phyloP scores from a whole-genome alignment of 2,113 vertebrate species.

The Chaenogobius annularis region DNA sequence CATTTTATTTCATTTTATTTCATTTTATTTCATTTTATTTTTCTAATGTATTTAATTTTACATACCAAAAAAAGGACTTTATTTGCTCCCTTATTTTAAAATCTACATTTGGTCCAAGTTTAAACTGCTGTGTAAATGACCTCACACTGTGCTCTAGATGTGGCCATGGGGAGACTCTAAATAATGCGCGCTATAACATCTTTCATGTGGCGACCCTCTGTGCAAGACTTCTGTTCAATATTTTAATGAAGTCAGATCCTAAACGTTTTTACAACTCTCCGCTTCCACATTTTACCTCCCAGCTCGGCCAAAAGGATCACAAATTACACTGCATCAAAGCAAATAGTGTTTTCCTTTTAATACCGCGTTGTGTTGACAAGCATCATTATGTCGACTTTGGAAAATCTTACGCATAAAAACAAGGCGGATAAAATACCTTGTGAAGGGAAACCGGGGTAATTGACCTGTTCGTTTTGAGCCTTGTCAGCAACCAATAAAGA shows the following conservation, averaged over 20 bases:
- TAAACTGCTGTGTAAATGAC: conserved; percentile 33
- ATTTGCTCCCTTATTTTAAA: conserved; percentile 53
- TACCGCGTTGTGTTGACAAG: conserved; percentile 49
- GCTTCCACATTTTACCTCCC: conserved; percentile 34
- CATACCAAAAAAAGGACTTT: conserved; percentile 25
- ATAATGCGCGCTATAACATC: conserved; percentile 53
- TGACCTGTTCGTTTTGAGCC: conserved; percentile 76
- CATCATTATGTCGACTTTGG: conserved; percentile 59
- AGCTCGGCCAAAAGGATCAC: conserved; percentile 18
- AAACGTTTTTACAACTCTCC: conserved; percentile 44
- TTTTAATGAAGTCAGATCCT: conserved; percentile 51
- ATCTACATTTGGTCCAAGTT: conserved; percentile 19
- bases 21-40: not conserved
- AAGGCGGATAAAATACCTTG: conserved; percentile 65
- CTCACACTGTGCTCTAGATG: conserved; percentile 36
- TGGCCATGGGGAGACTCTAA: conserved; percentile 45
- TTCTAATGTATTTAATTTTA: too few relatives aligned
- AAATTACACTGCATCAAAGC: conserved; percentile 57
- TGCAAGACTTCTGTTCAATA: conserved; percentile 53
- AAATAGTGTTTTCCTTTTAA: conserved; percentile 53
- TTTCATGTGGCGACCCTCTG: conserved; percentile 55
- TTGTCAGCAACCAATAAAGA: conserved; percentile 76
- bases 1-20: too few relatives aligned
- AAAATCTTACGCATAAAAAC: conserved; percentile 63
- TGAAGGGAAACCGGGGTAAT: conserved; percentile 68